Evolutionary conservation across 30 jellyfish, hydroid and myxozoan species (phyloP).

Genomic region (Clytia hemisphaerica): DNA sequence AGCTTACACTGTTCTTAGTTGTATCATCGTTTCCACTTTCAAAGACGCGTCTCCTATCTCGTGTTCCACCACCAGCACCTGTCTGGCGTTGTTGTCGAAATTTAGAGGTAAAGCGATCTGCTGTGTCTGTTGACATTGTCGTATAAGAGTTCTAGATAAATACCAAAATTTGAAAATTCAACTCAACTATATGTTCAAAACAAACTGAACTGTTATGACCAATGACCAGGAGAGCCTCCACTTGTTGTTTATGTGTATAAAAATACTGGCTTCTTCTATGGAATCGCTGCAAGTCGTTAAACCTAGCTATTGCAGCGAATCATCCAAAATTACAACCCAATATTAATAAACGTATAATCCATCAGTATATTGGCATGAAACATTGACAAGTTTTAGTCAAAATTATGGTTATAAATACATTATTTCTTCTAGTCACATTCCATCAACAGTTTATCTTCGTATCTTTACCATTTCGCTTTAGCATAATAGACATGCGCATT

Average conservation of each 20-base stretch:
- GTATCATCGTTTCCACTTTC: constrained; percentile 20
- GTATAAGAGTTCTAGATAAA: background rate
- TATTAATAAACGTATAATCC: background rate
- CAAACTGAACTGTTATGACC: too few relatives aligned
- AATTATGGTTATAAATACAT: too few relatives aligned
- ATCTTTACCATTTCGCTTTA: constrained; percentile 33
- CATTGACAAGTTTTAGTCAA: too few relatives aligned
- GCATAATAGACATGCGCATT: constrained; percentile 76
- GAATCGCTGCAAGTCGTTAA: background rate
- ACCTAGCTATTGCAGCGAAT: background rate
- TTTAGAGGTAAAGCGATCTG: constrained; percentile 28
- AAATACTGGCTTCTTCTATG: background rate
- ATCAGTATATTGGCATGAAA: too few relatives aligned
- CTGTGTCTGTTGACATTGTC: constrained; percentile 2
- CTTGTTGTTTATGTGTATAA: too few relatives aligned
- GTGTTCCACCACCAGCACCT: constrained; percentile 17
- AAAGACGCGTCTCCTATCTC: constrained; percentile 29
- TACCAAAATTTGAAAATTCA: background rate
- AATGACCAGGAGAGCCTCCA: background rate
- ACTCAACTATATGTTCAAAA: too few relatives aligned
- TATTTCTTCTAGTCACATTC: too few relatives aligned
- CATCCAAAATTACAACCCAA: background rate
- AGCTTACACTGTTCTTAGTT: background rate
- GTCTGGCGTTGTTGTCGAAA: background rate
- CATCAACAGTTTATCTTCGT: too few relatives aligned